A percentile compares a stretch with the other conserved stretches of the same genome.
These are phyloP conservation scores for Drosophila seguyi DNA, from an alignment of 1,140 invertebrate species.

Conservation along the genomic window DNA sequence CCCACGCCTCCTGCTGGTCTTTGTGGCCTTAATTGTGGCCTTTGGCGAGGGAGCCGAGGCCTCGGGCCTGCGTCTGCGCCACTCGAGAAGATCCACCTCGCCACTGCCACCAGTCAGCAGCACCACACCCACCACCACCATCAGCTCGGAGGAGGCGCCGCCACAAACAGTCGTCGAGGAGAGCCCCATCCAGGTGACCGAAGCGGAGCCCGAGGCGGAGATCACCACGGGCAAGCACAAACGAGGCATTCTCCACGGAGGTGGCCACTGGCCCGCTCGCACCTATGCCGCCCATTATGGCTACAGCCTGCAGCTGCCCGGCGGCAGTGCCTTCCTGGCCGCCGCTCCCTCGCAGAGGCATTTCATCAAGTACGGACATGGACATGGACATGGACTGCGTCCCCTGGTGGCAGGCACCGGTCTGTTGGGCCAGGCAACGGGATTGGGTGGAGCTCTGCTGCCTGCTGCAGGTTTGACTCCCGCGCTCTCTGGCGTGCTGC, in stretches of 20 bases:
- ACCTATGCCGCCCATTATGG: conserved; percentile 79
- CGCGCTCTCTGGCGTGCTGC: not conserved
- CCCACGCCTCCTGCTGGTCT: conserved; percentile 18
- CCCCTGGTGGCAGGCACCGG: conserved; percentile 23
- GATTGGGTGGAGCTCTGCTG: conserved; percentile 21
- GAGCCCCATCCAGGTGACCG: conserved; percentile 1
- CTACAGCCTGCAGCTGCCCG: conserved; percentile 72
- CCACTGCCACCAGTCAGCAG: conserved; percentile 28
- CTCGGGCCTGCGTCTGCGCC: conserved; percentile 43
- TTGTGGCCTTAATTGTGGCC: conserved; percentile 24
- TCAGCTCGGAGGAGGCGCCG: conserved; percentile 13
- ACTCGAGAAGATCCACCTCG: conserved; percentile 38
- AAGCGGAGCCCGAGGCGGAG: conserved; percentile 16
- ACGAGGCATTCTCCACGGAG: conserved; percentile 65
- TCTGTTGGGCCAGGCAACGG: conserved; percentile 9
- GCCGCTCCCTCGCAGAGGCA: conserved; percentile 43
- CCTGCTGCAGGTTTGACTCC: conserved; percentile 5
- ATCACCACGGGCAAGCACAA: conserved; percentile 67
- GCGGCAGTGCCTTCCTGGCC: conserved; percentile 56
- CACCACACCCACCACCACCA: conserved; percentile 38
- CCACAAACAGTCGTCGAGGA: not conserved
- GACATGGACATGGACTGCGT: conserved; percentile 40
- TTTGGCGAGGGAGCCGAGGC: conserved; percentile 7
- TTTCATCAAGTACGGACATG: conserved; percentile 39
- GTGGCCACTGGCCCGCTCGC: conserved; percentile 60